Evolutionary conservation across 1,140 invertebrate species (phyloP), one percentile per base, ranked within the genome.

Genomic region (Onthophagus taurus): DNA sequence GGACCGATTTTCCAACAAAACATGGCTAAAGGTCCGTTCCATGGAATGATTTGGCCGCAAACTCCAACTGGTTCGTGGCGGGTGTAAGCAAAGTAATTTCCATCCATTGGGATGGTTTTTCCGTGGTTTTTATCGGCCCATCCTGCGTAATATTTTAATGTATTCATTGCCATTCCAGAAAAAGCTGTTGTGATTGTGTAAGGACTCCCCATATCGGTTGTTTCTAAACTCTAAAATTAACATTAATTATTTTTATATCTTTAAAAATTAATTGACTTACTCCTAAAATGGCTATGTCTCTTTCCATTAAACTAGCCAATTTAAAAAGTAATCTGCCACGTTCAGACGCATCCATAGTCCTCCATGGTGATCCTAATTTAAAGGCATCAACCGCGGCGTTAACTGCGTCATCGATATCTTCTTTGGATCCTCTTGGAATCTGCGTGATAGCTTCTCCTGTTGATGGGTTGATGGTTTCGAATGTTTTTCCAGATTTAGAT

Each of bases 21-120:
- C 93, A 99, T 97, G 45, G 97, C 60, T 20, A 98, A 59, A 1
- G 94, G 94, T 63, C 97, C 98, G 68, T 98, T 98, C 94, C 94
- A 97, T 5, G 94, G 94, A 49, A 97, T 97, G 42, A 98, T 97
- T 68, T 97, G 92, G 17, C 88, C 95, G 69, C 92, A 97, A 30
- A 99, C 91, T 34, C 95, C 96, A 19, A 98, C 85, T 1, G 96
- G 93, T 65, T 99, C 94, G 54, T 95, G 89, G 17, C 90, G 75
- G 0, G 95, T 97, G 57, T 94, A 95, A 0, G 80, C 77, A 54
- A 97, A 81, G 61, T 78, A 89, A 34, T 85, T 74, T 2, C 91
- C 92, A 65, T 94, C 89, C 49, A 89, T 76, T 4, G 93, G 91
- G 45, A 97, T 80, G 0, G 85, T 87, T 66, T 89, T 81, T 1